These are phyloP conservation scores for Lasiurus cinereus DNA, from an alignment of 2,113 vertebrate species.

Conservation along the genomic window DNA sequence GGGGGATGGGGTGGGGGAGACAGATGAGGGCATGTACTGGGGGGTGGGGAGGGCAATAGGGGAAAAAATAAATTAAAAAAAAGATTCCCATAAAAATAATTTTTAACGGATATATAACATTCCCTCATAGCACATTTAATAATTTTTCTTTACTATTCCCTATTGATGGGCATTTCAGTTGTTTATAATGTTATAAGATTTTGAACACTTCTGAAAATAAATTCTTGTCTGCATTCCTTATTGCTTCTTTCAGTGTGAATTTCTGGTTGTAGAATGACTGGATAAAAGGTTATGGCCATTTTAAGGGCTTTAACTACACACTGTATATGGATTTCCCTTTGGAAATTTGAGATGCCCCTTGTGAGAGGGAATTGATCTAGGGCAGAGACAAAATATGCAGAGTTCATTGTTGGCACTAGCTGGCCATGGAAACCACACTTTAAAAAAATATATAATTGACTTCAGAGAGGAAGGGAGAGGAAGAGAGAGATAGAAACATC, in stretches of 20 bases:
- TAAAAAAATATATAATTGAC: too few relatives aligned
- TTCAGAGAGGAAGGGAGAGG: too few relatives aligned
- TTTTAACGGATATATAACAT: neutral
- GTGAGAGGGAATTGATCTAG: neutral
- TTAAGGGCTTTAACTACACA: neutral
- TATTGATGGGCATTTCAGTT: neutral
- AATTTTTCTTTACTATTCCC: neutral
- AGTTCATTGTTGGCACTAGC: neutral
- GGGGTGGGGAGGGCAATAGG: too few relatives aligned
- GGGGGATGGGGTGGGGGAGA: too few relatives aligned
- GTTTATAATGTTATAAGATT: neutral
- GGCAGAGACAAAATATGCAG: neutral
- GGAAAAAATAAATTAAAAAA: too few relatives aligned
- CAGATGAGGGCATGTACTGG: too few relatives aligned
- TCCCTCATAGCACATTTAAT: neutral
- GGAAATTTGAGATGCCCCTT: conserved; percentile 21
- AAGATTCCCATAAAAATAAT: too few relatives aligned
- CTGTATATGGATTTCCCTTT: neutral
- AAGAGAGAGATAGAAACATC: too few relatives aligned
- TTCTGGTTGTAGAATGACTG: neutral
- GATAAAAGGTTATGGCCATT: neutral
- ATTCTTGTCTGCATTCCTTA: neutral
- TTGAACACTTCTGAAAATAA: neutral
- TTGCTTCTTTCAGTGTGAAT: conserved; percentile 28
- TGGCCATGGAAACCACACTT: neutral